Conservation (phyloP, 2,797 vertebrate species). For the Acanthurus leucopareius region DNA sequence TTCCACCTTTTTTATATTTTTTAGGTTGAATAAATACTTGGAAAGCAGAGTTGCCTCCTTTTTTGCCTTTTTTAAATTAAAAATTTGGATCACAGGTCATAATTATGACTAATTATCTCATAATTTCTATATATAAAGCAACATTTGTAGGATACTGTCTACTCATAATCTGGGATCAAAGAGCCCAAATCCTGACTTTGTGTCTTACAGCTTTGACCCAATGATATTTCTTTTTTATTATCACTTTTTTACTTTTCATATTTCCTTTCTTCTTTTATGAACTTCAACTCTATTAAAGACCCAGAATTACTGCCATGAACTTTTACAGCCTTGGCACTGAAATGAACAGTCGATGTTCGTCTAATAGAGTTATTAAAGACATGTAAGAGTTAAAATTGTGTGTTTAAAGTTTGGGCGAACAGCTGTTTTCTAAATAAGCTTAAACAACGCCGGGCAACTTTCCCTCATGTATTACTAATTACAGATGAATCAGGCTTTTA, state of each 20-base stretch:
- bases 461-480: constrained; percentile 33
- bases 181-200: too few species aligned
- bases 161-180: too few species aligned
- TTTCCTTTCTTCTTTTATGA: too few species aligned
- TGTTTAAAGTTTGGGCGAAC: neutral
- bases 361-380: neutral
- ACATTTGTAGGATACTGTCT: too few species aligned
- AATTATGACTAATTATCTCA: too few species aligned
- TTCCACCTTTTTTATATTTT: neutral
- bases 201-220: too few species aligned
- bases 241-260: too few species aligned
- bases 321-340: neutral
- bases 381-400: neutral
- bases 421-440: neutral
- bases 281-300: neutral
- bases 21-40: neutral
- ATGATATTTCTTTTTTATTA: too few species aligned
- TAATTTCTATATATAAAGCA: too few species aligned
- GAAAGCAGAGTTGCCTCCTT: too few species aligned
- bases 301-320: neutral
- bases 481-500: constrained; percentile 36
- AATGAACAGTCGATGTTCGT: neutral
- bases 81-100: too few species aligned
- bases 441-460: constrained; percentile 30
- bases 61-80: too few species aligned